Base-by-base conservation (phyloP, 64 coral and sea anemone genomes). In the Orbicella faveolata region DNA sequence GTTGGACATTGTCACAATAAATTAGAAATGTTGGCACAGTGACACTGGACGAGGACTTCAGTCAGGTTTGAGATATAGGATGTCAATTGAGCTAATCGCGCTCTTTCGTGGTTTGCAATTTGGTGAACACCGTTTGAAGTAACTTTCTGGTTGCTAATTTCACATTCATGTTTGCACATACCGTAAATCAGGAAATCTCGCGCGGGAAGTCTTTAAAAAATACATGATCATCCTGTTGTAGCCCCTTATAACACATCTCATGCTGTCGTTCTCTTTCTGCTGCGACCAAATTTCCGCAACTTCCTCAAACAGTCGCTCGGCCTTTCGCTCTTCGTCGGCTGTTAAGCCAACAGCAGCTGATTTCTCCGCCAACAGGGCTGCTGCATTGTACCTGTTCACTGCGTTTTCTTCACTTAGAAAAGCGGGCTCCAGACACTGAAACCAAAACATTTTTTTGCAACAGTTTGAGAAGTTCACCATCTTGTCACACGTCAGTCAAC, bases 351-450 rank as follows among this genome's bases (percentile, higher is more conserved):
- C 55, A 12, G 16, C 54, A 19, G 82, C 90, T 44, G 70, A 48
- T 64, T 67, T 92, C 74, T 92, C 81, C n/a, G 90, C 37, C 12
- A 85, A 48, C 14, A 92, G 51, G 10, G 90, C 90, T 8, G 80
- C 90, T 59, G 64, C 52, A 36, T 92, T 92, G 39, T 92, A 92
- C 16, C 53, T 55, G 59, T 92, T 92, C 8, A 78, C 82, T 18
- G 90, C 90, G 34, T 55, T 92, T 68, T 92, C 90, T 78, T 92
- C 90, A 19, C 81, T 61, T 4, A 72, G 65, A 18, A 37, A 26
- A n/a, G 76, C 90, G 21, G 33, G 35, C 30, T 85, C 57, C 19
- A 86, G 61, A 14, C 84, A 64, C 90, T 92, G 59, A 17, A 59
- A 48, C 13, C 11, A 88, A 51, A 69, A 48, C 44, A 48, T 48